phyloP scores from a whole-genome alignment of 2,888 invertebrate species.

The Chymomyza procnemis region DNA sequence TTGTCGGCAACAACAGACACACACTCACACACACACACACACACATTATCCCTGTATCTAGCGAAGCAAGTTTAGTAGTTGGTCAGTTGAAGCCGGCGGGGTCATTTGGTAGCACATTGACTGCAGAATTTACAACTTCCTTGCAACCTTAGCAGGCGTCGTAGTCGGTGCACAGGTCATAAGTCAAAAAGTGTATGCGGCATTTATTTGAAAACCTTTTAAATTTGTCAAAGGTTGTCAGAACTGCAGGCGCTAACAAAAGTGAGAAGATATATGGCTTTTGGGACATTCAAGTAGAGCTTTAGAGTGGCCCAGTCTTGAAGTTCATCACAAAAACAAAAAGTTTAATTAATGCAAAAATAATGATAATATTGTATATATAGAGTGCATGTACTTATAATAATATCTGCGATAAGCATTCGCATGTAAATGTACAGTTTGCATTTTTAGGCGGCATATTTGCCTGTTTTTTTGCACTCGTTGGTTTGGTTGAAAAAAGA shows the following conservation, averaged over 20 bases:
- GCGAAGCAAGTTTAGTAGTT: not conserved
- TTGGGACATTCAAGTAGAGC: not conserved
- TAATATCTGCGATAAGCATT: not conserved
- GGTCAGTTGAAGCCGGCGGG: not conserved
- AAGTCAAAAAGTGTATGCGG: conserved; percentile 29
- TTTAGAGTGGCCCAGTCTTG: not conserved
- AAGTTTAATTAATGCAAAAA: not conserved
- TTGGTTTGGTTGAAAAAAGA: too few relatives aligned
- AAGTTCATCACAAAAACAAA: too few relatives aligned
- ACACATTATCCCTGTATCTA: not conserved
- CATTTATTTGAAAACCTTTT: conserved; percentile 47
- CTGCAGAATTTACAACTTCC: conserved; percentile 57
- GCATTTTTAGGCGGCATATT: too few relatives aligned
- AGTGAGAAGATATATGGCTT: conserved; percentile 43
- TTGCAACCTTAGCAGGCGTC: conserved; percentile 13
- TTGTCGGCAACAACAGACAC: too few relatives aligned
- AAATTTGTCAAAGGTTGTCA: conserved; percentile 65
- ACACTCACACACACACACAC: too few relatives aligned
- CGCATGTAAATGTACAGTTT: not conserved
- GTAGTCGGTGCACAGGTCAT: not conserved
- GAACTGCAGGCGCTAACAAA: conserved; percentile 49
- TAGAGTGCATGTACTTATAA: not conserved
- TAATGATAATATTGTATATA: not conserved
- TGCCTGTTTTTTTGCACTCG: not conserved
- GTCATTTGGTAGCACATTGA: conserved; percentile 20